Conservation (phyloP, 2,888 invertebrate species). For the Oasisia sp. region DNA sequence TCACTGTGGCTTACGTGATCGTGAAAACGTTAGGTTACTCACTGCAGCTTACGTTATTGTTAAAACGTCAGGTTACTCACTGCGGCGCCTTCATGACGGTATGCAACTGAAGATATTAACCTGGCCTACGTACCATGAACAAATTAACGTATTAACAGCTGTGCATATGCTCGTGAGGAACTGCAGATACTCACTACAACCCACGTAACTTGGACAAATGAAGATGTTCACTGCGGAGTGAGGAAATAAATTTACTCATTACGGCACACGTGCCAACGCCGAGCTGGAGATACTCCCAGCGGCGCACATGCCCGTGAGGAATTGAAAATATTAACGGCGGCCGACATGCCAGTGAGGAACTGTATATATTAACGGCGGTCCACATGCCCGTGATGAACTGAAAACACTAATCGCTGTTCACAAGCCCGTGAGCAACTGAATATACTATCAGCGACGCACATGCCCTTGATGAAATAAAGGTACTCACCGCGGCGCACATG, state of each 20-base stretch:
- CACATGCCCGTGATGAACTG: conserved; percentile 30
- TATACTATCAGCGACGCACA: conserved; percentile 19
- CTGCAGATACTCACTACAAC: too few species aligned
- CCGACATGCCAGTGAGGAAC: conserved; percentile 28
- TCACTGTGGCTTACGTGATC: too few species aligned
- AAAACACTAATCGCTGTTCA: conserved; percentile 21
- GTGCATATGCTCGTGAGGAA: too few species aligned
- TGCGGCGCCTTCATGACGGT: too few species aligned
- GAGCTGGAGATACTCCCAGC: conserved; percentile 20
- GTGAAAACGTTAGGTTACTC: too few species aligned
- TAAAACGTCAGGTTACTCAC: too few species aligned
- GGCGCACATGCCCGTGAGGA: conserved; percentile 28
- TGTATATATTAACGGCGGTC: conserved; percentile 20
- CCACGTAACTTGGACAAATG: background rate
- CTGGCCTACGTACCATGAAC: too few species aligned
- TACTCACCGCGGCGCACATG: conserved; percentile 19
- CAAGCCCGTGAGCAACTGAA: conserved; percentile 30
- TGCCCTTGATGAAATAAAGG: conserved; percentile 29
- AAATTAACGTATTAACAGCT: too few species aligned
- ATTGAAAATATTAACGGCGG: background rate
- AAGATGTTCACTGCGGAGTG: conserved; percentile 13
- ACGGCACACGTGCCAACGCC: too few species aligned
- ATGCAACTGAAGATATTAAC: too few species aligned
- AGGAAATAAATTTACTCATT: too few species aligned
- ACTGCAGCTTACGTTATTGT: too few species aligned